A percentile compares a stretch with the other conserved stretches of the same genome.
Evolutionary conservation across 2,888 invertebrate species (phyloP).

Genomic region (Cremastinae sp.): DNA sequence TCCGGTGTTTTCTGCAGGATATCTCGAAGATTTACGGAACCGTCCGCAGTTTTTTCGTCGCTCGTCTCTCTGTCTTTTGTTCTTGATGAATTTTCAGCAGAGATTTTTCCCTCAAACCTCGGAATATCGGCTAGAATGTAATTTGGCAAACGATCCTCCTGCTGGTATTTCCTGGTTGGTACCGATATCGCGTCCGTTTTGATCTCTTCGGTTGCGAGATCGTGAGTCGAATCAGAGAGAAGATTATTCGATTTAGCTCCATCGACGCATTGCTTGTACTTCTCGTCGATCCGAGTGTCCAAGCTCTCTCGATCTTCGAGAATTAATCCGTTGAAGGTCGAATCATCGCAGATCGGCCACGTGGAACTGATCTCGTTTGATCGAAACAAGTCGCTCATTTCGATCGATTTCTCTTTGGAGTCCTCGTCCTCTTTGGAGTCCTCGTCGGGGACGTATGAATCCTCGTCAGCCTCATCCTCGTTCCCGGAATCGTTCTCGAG

Average conservation of each 20-base stretch:
- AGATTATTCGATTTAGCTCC: constrained; percentile 68
- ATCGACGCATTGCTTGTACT: constrained; percentile 77
- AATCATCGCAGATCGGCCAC: constrained; percentile 54
- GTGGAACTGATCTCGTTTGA: constrained; percentile 48
- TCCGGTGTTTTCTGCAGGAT: constrained; percentile 75
- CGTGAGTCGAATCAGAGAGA: too few relatives aligned
- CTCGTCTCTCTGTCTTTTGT: too few relatives aligned
- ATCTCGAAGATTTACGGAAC: constrained; percentile 74
- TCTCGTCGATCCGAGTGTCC: constrained; percentile 75
- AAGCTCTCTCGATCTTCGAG: constrained; percentile 53
- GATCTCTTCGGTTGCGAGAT: too few relatives aligned
- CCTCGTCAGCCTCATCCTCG: constrained; percentile 72
- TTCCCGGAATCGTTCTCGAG: constrained; percentile 76
- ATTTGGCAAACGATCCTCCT: constrained; percentile 63
- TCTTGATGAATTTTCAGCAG: constrained; percentile 31
- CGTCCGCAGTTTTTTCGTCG: too few relatives aligned
- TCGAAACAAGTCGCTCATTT: constrained; percentile 43
- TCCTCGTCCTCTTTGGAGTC: not conserved
- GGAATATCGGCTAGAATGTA: constrained; percentile 63
- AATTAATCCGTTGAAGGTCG: constrained; percentile 52
- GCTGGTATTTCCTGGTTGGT: constrained; percentile 21
- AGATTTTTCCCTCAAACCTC: constrained; percentile 12
- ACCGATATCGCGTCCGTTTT: not conserved
- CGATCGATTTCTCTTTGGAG: not conserved
- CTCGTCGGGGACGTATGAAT: not conserved